Percentiles rank a stretch among this genome's conserved stretches.
phyloP scores from a whole-genome alignment of 2,113 vertebrate genomes.

The Prionailurus bengalensis region DNA sequence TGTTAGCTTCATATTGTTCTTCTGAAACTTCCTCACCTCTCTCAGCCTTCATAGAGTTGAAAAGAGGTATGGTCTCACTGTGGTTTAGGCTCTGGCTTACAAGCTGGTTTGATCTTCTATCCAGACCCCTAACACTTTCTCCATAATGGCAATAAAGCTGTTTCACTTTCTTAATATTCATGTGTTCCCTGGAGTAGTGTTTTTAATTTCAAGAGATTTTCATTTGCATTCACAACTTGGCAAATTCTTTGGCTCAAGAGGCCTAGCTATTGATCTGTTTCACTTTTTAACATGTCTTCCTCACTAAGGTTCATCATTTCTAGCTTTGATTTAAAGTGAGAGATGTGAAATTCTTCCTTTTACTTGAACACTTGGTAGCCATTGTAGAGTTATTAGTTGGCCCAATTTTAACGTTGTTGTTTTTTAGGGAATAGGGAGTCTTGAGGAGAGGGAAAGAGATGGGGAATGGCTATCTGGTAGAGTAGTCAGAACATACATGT shows the following conservation, averaged over 20 bases:
- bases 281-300: not conserved
- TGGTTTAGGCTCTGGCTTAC: not conserved
- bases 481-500: not conserved
- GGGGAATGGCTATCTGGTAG: not conserved
- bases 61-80: not conserved
- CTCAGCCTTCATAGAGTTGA: not conserved
- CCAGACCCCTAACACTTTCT: not conserved
- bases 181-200: no score
- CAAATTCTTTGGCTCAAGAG: not conserved
- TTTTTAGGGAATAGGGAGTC: not conserved
- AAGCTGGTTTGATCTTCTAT: not conserved
- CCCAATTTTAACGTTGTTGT: not conserved
- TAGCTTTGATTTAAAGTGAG: not conserved
- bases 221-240: not conserved
- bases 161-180: no score
- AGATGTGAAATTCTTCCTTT: not conserved
- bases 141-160: no score
- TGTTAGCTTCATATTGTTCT: not conserved
- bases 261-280: not conserved
- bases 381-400: not conserved
- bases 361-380: not conserved
- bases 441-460: not conserved
- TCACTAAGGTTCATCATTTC: not conserved
- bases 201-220: no score
- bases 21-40: not conserved